A percentile compares a stretch with the other conserved stretches of the same genome.
Evolutionary conservation across 2,888 invertebrate genomes (phyloP).

Genomic region (Torymus auratus): DNA sequence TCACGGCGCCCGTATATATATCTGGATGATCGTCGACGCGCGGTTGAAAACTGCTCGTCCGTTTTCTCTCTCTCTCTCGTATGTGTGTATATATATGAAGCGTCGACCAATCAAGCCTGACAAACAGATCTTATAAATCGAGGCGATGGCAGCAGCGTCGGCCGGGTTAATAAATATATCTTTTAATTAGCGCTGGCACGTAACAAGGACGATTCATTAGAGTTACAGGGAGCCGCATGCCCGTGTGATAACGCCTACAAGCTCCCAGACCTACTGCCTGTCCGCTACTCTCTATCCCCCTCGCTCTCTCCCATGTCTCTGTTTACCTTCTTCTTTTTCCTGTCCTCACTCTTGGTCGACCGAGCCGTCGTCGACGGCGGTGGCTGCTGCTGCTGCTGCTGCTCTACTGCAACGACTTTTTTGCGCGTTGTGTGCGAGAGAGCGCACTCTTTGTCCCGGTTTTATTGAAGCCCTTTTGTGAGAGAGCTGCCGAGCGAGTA

Average conservation of each 20-base stretch:
- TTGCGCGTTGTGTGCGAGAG: too few species aligned
- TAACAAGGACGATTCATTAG: constrained; percentile 47
- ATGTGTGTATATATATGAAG: not conserved
- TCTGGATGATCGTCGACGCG: constrained; percentile 2
- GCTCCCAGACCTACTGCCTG: not conserved
- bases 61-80: too few species aligned
- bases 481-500: too few species aligned
- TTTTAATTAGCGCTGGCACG: constrained; percentile 49
- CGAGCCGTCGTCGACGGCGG: not conserved
- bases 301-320: not conserved
- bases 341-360: not conserved
- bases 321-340: not conserved
- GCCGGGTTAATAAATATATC: constrained; percentile 39
- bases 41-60: too few species aligned
- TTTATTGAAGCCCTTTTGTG: too few species aligned
- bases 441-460: too few species aligned
- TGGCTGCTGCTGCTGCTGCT: too few species aligned
- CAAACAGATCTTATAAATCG: constrained; percentile 51
- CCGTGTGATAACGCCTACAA: constrained; percentile 36
- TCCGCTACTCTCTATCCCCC: not conserved
- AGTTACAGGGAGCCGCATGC: constrained; percentile 13
- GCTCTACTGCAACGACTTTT: too few species aligned
- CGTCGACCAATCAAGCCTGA: constrained; percentile 44
- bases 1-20: not conserved
- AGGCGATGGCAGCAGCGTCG: not conserved